Conservation (phyloP, 2,113 vertebrate genomes). For the Hemicordylus capensis region DNA sequence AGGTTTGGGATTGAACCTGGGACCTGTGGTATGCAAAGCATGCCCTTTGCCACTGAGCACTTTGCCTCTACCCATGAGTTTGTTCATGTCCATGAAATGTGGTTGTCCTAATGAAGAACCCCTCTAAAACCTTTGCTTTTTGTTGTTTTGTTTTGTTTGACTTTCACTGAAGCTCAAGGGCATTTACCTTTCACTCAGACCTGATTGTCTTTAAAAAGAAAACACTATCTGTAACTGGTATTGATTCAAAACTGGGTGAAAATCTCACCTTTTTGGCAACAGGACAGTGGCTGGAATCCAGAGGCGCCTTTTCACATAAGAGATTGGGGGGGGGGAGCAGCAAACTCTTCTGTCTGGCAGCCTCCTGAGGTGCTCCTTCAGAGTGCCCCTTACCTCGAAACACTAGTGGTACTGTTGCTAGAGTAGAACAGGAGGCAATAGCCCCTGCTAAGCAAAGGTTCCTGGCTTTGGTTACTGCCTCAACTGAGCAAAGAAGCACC, state of each 20-base stretch:
- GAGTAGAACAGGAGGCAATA: too few relatives aligned
- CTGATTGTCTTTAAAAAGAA: neutral
- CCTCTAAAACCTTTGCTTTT: neutral
- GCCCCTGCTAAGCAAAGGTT: too few relatives aligned
- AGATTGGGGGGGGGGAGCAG: neutral
- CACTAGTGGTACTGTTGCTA: neutral
- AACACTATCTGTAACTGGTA: neutral
- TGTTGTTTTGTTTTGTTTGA: too few relatives aligned
- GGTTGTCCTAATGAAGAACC: neutral
- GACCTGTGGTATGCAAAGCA: neutral
- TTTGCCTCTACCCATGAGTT: too few relatives aligned
- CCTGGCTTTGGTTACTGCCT: too few relatives aligned
- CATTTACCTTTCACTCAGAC: neutral
- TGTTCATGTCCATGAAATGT: neutral
- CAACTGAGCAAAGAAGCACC: too few relatives aligned
- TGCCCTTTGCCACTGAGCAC: neutral
- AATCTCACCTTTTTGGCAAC: neutral
- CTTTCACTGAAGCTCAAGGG: neutral
- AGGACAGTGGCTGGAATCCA: constrained; percentile 13
- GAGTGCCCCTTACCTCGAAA: neutral
- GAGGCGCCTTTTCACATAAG: neutral
- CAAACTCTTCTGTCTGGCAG: neutral
- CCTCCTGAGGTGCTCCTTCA: neutral
- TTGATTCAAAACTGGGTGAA: neutral
- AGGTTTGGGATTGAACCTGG: neutral